Evolutionary conservation across 2,797 vertebrate genomes (phyloP), one percentile per base, ranked within the genome.

Genomic region (Catostomus latipinnis): DNA sequence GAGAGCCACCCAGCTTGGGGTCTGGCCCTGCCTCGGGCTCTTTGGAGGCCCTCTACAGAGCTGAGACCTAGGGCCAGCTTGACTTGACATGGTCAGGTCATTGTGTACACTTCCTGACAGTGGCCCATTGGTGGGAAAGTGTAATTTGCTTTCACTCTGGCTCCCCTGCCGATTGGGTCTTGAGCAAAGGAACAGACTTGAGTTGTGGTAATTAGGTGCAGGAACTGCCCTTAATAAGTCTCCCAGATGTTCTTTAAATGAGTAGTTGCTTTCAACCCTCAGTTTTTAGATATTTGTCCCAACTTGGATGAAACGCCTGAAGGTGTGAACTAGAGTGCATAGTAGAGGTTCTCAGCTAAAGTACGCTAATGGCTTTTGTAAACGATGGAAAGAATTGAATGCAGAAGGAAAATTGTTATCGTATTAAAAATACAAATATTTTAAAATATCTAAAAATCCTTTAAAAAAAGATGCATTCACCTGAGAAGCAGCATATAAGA

Each of bases 1-100:
- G 85, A 90, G 90, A 86, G 85, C 88, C 86, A 87, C 88, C 84
- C 84, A 80, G 82, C 84, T 85, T 76, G 84, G 71, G 83, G 81
- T 78, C 87, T 84, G 85, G 81, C 82, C 79, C 85, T 76, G 84
- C 78, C 83, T 81, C 77, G 18, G 87, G 87, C 85, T 81, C 60
- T 71, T 74, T 53, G 70, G 79, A 65, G 75, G 61, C 69, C 70
- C 83, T 81, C 76, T 78, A 78, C 74, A 76, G 72, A 71, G 75
- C 54, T 7, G 48, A 81, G 54, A 49, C 62, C 67, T 1, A 5
- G 69, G 66, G 58, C 46, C 22, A 72, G 52, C 65, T 76, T 56
- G 72, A 70, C 58, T 58, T 72, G 80, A 81, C 76, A 63, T 61
- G 54, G 50, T 11, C n/a, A 52, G 77, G 71, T 48, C 68, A 74